Conservation (phyloP, 1,140 invertebrate genomes). For the Dendroctonus ponderosae region DNA sequence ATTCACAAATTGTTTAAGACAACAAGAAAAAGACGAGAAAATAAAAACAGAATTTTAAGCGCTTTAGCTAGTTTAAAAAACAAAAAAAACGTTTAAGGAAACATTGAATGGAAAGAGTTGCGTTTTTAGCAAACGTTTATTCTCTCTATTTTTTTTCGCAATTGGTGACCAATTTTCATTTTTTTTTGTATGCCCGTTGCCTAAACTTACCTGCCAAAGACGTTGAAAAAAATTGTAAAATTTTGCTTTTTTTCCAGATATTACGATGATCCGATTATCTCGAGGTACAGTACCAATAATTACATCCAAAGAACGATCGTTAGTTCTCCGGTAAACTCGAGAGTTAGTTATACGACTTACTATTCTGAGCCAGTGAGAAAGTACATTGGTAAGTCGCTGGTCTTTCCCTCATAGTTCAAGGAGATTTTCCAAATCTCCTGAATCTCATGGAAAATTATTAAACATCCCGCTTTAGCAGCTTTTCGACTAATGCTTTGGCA, state of each 20-base stretch:
- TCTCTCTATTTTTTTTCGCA: too few relatives aligned
- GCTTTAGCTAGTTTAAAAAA: too few relatives aligned
- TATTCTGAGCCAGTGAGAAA: slow-evolving; percentile 64
- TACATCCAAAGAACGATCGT: slow-evolving; percentile 63
- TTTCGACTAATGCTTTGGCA: neutral
- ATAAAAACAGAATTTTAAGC: slow-evolving; percentile 1
- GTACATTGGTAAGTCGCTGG: slow-evolving; percentile 57
- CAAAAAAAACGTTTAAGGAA: too few relatives aligned
- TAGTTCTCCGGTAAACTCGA: slow-evolving; percentile 56
- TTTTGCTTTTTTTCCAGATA: slow-evolving; percentile 46
- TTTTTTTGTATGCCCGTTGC: too few relatives aligned
- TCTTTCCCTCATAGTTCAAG: neutral
- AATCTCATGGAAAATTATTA: neutral
- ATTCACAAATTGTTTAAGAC: neutral
- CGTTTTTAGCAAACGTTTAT: too few relatives aligned
- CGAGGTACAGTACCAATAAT: slow-evolving; percentile 60
- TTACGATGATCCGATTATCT: slow-evolving; percentile 51
- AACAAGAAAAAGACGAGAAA: neutral
- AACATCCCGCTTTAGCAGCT: neutral
- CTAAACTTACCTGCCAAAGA: too few relatives aligned
- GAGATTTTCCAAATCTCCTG: neutral
- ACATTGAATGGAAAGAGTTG: too few relatives aligned
- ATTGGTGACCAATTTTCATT: too few relatives aligned
- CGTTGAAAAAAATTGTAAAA: too few relatives aligned
- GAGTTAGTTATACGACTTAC: slow-evolving; percentile 58